Evolutionary conservation across 2,888 invertebrate genomes (phyloP), one percentile per base, ranked within the genome.

Genomic region (Willowsia nigromaculata): DNA sequence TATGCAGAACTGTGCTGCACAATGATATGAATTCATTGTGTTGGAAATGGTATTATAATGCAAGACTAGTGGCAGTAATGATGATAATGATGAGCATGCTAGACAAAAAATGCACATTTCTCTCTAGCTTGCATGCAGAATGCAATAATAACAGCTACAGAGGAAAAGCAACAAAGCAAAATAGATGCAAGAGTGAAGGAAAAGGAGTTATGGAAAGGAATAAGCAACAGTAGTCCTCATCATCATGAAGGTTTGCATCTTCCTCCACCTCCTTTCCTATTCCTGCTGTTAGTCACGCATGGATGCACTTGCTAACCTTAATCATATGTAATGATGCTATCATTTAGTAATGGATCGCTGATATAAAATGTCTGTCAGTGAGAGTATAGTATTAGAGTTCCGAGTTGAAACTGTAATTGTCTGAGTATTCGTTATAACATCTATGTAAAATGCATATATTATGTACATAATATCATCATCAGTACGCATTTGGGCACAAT

Each of bases 231-330:
- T 78, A 78, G 37, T 43, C 40, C 30, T 68, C 40, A 22, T 22
- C 71, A 50, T 40, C 22, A 11, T 11, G 13, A 9, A 13, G 18
- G 22, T 37, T 9, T 47, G 27, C 82, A 43, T 56, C 62, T 47
- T 82, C n/a, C 27, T 56, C n/a, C 82, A 25, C 50, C 18, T 53
- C 53, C 47, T 27, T 25, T 74, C 30, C 47, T 76, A 84, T 53
- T 74, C 33, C 53, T 40, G 27, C 33, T 82, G 62, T 76, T 85
- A 50, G 86, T 47, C 78, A 68, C 80, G 80, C 80, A 68, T 68
- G 65, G 86, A 68, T 80, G 80, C 86, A 86, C 86, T 86, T 86
- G 86, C 80, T 86, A 86, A 86, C 86, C 80, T 78, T 86, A 86
- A 80, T 86, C 78, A 86, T 86, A 86, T 68, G 85, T 85, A 85